Evolutionary conservation across 2,797 vertebrate genomes (phyloP), one percentile per base, ranked within the genome.

Genomic region (Orientallactaga sibirica): DNA sequence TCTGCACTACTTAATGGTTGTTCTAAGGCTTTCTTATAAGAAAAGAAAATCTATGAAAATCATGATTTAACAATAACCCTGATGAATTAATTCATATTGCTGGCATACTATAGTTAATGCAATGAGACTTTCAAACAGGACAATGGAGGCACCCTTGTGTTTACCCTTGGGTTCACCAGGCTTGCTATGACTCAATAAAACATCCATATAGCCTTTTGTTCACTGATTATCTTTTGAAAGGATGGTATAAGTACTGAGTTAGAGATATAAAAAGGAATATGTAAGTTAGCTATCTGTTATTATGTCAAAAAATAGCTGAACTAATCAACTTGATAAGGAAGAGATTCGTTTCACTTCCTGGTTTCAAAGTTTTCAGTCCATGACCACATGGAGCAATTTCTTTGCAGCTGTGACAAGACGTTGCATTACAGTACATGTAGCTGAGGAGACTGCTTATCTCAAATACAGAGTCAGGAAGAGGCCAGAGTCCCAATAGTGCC

Each of bases 11-110:
- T 77, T 90, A 55, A 24, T 5, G 29, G 6, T 48, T 94, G 92
- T 83, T 67, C 64, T 20, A 93, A 97, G 61, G 70, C 22, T 93
- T 82, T 10, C 67, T 79, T 77, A 48, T 27, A 61, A 76, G 48
- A 86, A 95, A 84, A 91, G 55, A 67, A 95, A 90, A 52, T 70
- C 20, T 76, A 75, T 86, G 33, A 90, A 94, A 86, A 78, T 88
- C 18, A 33, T 78, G 29, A 90, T 88, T 67, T 43, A 75, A 66
- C 22, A 41, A 89, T 86, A 29, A 84, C 58, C 52, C 70, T 88
- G 68, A 88, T 58, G 81, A 79, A 96, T 93, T 52, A 1, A 12
- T 88, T 88, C 48, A 82, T 90, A 77, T 18, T 88, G 19, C 43
- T 84, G 14, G 61, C 87, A 92, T 77, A n/a, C 22, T 93, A 5